phyloP scores from a whole-genome alignment of 37 sponge, comb jelly and placozoan genomes.

The Halichondria panicea region DNA sequence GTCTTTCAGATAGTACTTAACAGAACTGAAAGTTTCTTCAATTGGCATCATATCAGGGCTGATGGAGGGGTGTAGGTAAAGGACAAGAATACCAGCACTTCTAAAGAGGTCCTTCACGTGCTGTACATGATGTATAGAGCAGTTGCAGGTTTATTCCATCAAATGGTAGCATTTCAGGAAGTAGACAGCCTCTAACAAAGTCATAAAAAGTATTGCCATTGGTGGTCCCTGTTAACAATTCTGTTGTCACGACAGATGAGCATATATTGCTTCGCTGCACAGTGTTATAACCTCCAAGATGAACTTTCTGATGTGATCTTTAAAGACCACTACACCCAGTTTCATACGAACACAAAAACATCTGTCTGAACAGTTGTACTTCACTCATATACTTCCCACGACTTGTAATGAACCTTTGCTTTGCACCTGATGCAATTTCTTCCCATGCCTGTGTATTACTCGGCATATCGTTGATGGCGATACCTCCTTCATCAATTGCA shows the following conservation, averaged over 20 bases:
- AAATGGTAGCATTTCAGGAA: constrained; percentile 23
- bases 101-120: constrained; percentile 5
- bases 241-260: no score
- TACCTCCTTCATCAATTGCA: no score
- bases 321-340: constrained; percentile 13
- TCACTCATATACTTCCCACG: constrained; percentile 15
- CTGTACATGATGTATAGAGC: constrained; percentile 23
- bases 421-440: constrained; percentile 18
- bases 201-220: constrained; percentile 20
- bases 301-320: constrained; percentile 25
- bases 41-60: constrained; percentile 19
- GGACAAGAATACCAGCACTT: constrained; percentile 14
- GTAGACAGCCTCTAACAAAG: constrained; percentile 10
- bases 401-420: constrained; percentile 9
- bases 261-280: background rate
- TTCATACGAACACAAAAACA: constrained; percentile 39
- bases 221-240: constrained; percentile 7
- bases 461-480: no score
- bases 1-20: constrained; percentile 25
- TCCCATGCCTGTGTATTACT: no score
- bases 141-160: constrained; percentile 19
- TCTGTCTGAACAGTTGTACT: background rate
- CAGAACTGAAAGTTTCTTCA: constrained; percentile 4
- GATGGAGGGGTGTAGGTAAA: constrained; percentile 13
- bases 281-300: constrained; percentile 18